These are phyloP conservation scores for Alca torda DNA, from an alignment of 2,797 vertebrate species.

Conservation along the genomic window DNA sequence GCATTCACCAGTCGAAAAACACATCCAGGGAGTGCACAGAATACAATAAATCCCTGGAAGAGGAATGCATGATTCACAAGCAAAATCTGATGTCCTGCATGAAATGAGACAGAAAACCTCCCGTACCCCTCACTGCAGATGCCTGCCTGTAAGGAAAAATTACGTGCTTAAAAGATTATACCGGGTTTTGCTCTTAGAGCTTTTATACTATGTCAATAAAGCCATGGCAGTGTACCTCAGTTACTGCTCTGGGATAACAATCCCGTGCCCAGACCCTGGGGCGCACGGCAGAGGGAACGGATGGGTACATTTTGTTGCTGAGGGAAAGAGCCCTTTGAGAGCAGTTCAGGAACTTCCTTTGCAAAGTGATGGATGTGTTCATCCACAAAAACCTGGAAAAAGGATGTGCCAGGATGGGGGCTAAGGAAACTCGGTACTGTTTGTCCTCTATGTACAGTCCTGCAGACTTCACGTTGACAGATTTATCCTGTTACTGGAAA, in stretches of 20 bases:
- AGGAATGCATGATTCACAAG: background rate
- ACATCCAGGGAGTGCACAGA: background rate
- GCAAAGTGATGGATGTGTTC: conserved; percentile 43
- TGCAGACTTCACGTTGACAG: background rate
- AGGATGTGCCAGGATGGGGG: background rate
- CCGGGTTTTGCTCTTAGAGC: background rate
- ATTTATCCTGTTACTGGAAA: conserved; percentile 10
- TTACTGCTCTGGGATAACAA: background rate
- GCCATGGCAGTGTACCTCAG: background rate
- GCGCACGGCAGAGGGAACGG: background rate
- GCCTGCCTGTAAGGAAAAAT: background rate
- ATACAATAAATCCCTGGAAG: background rate
- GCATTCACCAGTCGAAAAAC: background rate
- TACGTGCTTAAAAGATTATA: background rate
- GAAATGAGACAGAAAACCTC: background rate
- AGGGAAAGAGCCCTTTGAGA: background rate
- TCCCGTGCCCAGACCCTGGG: background rate
- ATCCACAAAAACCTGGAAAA: background rate
- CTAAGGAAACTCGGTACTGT: conserved; percentile 17
- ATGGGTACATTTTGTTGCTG: conserved; percentile 26
- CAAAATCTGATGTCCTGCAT: background rate
- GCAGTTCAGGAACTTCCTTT: conserved; percentile 13
- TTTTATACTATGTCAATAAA: background rate
- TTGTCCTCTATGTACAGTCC: background rate
- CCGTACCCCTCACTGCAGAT: background rate